Evolutionary conservation across 2,797 vertebrate genomes (phyloP).

Genomic region (Echeneis naucrates): DNA sequence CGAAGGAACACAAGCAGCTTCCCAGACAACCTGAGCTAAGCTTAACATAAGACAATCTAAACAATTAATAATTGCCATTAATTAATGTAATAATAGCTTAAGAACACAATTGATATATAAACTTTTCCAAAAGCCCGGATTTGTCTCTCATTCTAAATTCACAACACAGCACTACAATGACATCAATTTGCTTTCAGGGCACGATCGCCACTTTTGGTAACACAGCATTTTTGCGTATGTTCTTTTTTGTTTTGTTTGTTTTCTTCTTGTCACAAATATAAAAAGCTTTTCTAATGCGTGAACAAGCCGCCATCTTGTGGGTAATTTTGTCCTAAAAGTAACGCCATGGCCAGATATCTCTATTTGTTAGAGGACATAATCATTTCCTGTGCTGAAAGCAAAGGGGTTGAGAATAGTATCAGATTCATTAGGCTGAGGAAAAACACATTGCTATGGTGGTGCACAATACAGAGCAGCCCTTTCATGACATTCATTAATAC

Average conservation of each 20-base stretch:
- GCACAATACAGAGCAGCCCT: slow-evolving; percentile 57
- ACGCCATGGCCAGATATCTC: slow-evolving; percentile 30
- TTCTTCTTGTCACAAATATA: neutral
- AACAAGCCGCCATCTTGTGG: slow-evolving; percentile 35
- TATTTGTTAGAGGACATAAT: slow-evolving; percentile 53
- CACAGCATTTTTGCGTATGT: slow-evolving; percentile 13
- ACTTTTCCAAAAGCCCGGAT: too few species aligned
- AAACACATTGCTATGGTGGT: slow-evolving; percentile 45
- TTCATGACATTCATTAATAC: slow-evolving; percentile 74
- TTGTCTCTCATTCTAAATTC: too few species aligned
- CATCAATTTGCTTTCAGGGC: neutral
- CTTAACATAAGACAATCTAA: too few species aligned
- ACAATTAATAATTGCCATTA: neutral
- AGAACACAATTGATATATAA: neutral
- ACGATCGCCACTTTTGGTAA: neutral
- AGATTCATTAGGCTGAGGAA: slow-evolving; percentile 64
- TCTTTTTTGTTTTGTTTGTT: neutral
- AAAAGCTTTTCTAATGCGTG: slow-evolving; percentile 18
- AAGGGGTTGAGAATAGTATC: slow-evolving; percentile 58
- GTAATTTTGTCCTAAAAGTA: slow-evolving; percentile 33
- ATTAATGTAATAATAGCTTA: neutral
- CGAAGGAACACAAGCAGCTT: neutral
- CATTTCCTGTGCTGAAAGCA: slow-evolving; percentile 56
- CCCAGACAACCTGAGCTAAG: neutral
- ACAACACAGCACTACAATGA: neutral